These are phyloP conservation scores for Pollenia angustigena DNA, from an alignment of 2,888 invertebrate genomes.

Conservation along the genomic window DNA sequence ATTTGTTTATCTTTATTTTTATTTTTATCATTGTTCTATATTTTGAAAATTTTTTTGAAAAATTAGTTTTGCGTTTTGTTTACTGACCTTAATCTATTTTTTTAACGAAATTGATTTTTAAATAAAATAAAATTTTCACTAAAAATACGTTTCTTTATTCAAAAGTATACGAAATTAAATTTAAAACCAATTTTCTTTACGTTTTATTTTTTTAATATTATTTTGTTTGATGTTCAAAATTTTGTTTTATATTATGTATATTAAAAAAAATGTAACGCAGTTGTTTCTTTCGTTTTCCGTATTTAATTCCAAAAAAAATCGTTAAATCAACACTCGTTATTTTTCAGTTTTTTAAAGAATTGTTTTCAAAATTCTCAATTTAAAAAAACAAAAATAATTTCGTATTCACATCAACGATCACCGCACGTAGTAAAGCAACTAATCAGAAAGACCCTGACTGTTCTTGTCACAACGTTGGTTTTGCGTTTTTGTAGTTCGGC, in stretches of 20 bases:
- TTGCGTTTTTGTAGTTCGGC: constrained; percentile 38
- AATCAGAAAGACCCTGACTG: constrained; percentile 19
- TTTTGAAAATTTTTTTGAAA: neutral
- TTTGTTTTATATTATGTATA: neutral
- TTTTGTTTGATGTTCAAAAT: constrained; percentile 6
- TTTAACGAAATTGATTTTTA: constrained; percentile 3
- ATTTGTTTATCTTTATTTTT: no score
- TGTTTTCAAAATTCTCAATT: neutral
- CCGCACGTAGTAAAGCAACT: constrained; percentile 58
- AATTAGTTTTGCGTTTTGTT: neutral
- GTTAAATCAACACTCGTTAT: neutral
- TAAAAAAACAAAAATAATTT: neutral
- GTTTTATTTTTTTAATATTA: neutral
- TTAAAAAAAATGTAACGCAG: neutral
- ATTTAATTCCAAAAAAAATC: neutral
- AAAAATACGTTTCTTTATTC: neutral
- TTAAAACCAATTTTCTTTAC: neutral
- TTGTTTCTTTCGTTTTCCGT: neutral
- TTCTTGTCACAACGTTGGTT: constrained; percentile 43
- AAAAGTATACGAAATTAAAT: neutral
- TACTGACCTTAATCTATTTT: constrained; percentile 33
- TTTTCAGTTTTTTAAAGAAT: neutral
- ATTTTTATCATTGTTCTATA: no score
- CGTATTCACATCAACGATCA: constrained; percentile 47
- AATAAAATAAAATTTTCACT: constrained; percentile 7